Evolutionary conservation across 2,888 invertebrate genomes (phyloP).

Genomic region (Phyllotreta striolata): DNA sequence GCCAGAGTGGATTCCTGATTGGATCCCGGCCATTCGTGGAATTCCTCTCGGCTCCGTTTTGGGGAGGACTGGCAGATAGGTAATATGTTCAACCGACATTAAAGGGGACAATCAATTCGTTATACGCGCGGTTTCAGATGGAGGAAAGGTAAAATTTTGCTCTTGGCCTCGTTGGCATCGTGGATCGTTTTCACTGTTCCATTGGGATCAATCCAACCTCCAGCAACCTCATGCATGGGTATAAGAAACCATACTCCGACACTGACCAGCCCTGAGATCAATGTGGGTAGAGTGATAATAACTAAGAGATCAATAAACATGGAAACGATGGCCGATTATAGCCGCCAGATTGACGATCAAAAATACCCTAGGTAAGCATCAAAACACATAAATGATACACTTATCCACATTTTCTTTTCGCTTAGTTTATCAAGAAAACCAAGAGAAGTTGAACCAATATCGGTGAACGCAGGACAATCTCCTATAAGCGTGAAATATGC

Average conservation of each 20-base stretch:
- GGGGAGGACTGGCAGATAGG: conserved; percentile 92
- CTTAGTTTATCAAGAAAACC: conserved; percentile 61
- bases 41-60: conserved; percentile 96
- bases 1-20: conserved; percentile 92
- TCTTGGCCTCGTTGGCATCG: conserved; percentile 89
- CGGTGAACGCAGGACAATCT: conserved; percentile 67
- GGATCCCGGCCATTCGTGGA: conserved; percentile 97
- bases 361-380: conserved; percentile 6
- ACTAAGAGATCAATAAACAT: conserved; percentile 63
- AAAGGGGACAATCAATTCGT: neutral
- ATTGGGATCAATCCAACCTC: conserved; percentile 93
- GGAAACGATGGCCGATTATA: conserved; percentile 4
- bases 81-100: conserved; percentile 6
- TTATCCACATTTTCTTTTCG: conserved; percentile 26
- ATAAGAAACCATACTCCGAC: conserved; percentile 70
- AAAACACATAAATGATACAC: neutral
- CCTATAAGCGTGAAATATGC: conserved; percentile 81
- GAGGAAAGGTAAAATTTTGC: conserved; percentile 85
- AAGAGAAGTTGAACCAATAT: conserved; percentile 28
- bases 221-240: conserved; percentile 86
- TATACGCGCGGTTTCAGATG: conserved; percentile 57
- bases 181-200: conserved; percentile 98
- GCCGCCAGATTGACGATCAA: neutral
- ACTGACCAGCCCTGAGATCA: conserved; percentile 67
- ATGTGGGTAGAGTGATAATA: conserved; percentile 55